Conservation (phyloP, 2,113 vertebrate genomes). For the Felis chaus region DNA sequence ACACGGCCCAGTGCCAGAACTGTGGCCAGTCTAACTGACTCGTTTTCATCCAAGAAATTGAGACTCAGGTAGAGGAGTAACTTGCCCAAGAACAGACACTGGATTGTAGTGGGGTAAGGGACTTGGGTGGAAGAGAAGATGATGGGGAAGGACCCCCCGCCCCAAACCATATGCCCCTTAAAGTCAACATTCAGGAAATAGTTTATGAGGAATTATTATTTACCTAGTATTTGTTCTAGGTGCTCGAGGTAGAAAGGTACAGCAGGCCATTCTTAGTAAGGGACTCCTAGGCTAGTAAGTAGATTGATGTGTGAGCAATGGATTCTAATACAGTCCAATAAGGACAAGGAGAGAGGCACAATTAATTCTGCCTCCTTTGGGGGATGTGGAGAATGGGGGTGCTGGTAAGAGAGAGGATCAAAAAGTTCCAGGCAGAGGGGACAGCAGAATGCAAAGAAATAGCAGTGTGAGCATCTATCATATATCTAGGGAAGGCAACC, state of each 20-base stretch:
- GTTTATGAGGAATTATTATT: not conserved
- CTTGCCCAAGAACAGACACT: not conserved
- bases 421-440: not conserved
- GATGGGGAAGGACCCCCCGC: not conserved
- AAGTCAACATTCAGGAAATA: not conserved
- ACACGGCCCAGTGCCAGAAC: not conserved
- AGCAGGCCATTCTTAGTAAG: not conserved
- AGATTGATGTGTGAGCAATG: not conserved
- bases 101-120: not conserved
- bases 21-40: not conserved
- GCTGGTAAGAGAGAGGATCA: not conserved
- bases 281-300: not conserved
- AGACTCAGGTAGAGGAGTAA: not conserved
- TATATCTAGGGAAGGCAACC: not conserved
- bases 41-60: not conserved
- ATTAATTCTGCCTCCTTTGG: not conserved
- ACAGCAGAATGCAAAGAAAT: not conserved
- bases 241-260: not conserved
- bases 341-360: not conserved
- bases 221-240: not conserved
- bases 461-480: not conserved
- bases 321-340: not conserved
- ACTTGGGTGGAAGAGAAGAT: not conserved
- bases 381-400: not conserved
- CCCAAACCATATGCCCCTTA: not conserved